Evolutionary conservation across 2,113 vertebrate genomes (phyloP).

Genomic region (Theropithecus gelada): DNA sequence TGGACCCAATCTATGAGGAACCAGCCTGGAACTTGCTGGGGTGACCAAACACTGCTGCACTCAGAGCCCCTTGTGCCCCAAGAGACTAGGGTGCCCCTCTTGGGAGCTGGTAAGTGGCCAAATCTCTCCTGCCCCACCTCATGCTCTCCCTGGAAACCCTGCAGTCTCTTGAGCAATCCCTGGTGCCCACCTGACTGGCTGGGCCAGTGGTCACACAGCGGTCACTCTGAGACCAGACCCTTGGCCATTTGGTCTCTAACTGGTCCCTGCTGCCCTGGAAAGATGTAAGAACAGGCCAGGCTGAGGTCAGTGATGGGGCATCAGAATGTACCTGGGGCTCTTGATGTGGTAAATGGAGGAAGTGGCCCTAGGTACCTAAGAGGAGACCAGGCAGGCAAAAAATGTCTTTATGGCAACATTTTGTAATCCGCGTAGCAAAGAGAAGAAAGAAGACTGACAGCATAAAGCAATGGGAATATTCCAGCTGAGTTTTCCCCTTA

Average conservation of each 20-base stretch:
- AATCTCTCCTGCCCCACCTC: not conserved
- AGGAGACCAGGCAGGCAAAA: not conserved
- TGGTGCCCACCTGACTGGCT: too few relatives aligned
- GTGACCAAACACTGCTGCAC: not conserved
- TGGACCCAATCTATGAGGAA: not conserved
- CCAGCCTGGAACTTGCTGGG: not conserved
- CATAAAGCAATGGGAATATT: not conserved
- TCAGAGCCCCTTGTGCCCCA: not conserved
- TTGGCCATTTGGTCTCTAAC: rapidly evolving
- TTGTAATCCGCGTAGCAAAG: not conserved
- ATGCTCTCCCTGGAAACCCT: too few relatives aligned
- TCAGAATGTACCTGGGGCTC: rapidly evolving
- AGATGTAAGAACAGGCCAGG: not conserved
- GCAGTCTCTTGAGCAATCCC: not conserved
- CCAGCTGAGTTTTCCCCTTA: not conserved
- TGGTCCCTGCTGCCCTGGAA: too few relatives aligned
- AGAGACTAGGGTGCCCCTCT: not conserved
- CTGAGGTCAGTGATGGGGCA: too few relatives aligned
- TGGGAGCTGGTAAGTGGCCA: too few relatives aligned
- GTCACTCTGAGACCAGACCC: not conserved
- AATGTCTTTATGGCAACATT: not conserved
- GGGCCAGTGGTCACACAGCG: not conserved
- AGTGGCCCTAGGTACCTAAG: too few relatives aligned
- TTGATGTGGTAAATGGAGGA: not conserved
- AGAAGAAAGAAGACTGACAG: not conserved